These are phyloP conservation scores for Salvelinus sp. DNA, from an alignment of 2,113 vertebrate species.

Conservation along the genomic window DNA sequence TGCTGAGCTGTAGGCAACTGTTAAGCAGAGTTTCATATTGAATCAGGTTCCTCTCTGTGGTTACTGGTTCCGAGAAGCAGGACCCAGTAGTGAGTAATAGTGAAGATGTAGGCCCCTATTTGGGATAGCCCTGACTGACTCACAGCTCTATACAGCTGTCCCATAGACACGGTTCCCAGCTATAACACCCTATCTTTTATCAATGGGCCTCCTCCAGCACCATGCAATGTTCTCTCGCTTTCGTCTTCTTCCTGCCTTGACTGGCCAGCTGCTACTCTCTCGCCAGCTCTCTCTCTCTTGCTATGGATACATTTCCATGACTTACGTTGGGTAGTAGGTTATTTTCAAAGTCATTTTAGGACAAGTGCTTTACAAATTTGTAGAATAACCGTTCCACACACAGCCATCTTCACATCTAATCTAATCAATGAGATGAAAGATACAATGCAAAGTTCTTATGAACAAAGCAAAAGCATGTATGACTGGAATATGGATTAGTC, in stretches of 20 bases:
- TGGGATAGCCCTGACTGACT: constrained; percentile 67
- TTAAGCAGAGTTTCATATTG: constrained; percentile 74
- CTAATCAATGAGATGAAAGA: no score
- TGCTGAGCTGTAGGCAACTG: constrained; percentile 48
- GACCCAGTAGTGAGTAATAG: constrained; percentile 75
- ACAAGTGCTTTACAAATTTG: no score
- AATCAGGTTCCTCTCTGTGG: constrained; percentile 77
- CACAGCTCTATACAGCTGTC: constrained; percentile 51
- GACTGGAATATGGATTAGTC: no score
- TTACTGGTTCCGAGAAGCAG: constrained; percentile 76
- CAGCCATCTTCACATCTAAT: no score
- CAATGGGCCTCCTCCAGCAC: not conserved
- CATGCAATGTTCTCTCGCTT: not conserved
- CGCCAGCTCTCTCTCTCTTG: no score
- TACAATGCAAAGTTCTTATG: no score
- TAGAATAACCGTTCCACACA: no score
- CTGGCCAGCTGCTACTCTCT: not conserved
- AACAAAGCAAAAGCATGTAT: no score
- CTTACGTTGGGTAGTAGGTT: no score
- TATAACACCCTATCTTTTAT: not conserved
- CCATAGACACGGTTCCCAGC: constrained; percentile 34
- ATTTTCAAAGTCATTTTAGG: no score
- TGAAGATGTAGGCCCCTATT: constrained; percentile 67
- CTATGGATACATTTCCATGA: no score
- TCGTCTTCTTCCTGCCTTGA: not conserved